A percentile compares a stretch with the other conserved stretches of the same genome.
These are phyloP conservation scores for Emberiza fucata DNA, from an alignment of 2,113 vertebrate genomes.

Conservation along the genomic window DNA sequence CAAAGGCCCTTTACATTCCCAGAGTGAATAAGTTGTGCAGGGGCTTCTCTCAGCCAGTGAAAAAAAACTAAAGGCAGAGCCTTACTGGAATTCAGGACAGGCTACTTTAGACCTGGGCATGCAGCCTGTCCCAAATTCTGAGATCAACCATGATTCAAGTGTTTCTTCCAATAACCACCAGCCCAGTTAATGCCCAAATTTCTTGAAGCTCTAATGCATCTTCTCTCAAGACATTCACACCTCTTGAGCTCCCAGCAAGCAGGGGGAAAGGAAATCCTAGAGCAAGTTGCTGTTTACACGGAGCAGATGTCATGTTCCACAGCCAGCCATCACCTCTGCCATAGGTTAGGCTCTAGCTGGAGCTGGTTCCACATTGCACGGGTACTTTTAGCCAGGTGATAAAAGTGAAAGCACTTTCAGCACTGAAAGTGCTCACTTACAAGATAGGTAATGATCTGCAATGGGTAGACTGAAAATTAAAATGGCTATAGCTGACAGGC, in stretches of 20 bases:
- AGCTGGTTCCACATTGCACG: neutral
- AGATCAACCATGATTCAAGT: neutral
- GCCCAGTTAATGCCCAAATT: neutral
- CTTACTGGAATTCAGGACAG: neutral
- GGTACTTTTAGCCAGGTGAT: neutral
- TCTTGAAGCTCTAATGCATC: neutral
- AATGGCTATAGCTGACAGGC: neutral
- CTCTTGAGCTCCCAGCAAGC: neutral
- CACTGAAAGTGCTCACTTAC: neutral
- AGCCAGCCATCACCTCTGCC: neutral
- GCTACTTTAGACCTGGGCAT: neutral
- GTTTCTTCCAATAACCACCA: neutral
- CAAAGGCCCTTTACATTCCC: neutral
- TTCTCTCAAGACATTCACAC: neutral
- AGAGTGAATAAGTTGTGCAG: neutral
- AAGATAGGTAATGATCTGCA: neutral
- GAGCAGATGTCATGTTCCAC: neutral
- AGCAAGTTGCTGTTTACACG: neutral
- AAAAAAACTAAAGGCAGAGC: neutral
- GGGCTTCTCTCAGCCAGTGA: neutral
- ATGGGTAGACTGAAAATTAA: neutral
- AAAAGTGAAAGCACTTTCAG: neutral
- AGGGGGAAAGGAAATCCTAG: neutral
- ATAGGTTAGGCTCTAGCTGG: neutral
- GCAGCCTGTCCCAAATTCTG: neutral